A percentile compares a stretch with the other conserved stretches of the same genome.
These are phyloP conservation scores for Agriopis marginaria DNA, from an alignment of 2,888 invertebrate species.

Conservation along the genomic window DNA sequence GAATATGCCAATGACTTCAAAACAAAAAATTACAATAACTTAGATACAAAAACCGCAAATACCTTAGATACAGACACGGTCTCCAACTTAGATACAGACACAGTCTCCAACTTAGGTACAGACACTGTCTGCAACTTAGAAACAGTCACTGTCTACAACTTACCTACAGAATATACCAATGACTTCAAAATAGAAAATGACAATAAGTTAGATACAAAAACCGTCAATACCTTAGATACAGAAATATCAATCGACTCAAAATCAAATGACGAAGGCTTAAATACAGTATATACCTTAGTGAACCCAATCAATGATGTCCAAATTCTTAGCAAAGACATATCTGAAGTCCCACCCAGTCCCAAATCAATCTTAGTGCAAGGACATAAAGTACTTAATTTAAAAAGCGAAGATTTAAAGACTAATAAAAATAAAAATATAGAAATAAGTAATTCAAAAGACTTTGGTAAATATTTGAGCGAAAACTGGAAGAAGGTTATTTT, in stretches of 20 bases:
- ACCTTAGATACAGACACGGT: no score
- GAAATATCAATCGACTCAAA: neutral
- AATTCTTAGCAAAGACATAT: neutral
- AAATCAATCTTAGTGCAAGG: conserved; percentile 19
- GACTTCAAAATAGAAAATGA: neutral
- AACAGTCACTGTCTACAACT: neutral
- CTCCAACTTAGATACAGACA: no score
- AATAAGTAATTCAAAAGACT: conserved; percentile 32
- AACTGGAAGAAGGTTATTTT: conserved; percentile 69
- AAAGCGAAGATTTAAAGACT: conserved; percentile 21
- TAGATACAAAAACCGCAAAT: neutral
- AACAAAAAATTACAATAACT: neutral
- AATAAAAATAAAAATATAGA: conserved; percentile 26
- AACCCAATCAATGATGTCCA: neutral
- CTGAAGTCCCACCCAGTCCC: conserved; percentile 8
- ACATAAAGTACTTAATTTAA: neutral
- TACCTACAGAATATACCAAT: neutral
- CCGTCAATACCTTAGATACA: neutral
- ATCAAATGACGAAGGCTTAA: neutral
- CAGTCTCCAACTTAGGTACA: neutral
- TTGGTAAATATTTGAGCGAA: conserved; percentile 40
- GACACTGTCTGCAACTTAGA: neutral
- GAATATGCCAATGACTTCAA: neutral
- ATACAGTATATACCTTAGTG: neutral
- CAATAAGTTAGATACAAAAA: neutral